A percentile compares a stretch with the other conserved stretches of the same genome.
These are phyloP conservation scores for Mormyrus lacerda DNA, from an alignment of 2,113 vertebrate genomes.

Conservation along the genomic window DNA sequence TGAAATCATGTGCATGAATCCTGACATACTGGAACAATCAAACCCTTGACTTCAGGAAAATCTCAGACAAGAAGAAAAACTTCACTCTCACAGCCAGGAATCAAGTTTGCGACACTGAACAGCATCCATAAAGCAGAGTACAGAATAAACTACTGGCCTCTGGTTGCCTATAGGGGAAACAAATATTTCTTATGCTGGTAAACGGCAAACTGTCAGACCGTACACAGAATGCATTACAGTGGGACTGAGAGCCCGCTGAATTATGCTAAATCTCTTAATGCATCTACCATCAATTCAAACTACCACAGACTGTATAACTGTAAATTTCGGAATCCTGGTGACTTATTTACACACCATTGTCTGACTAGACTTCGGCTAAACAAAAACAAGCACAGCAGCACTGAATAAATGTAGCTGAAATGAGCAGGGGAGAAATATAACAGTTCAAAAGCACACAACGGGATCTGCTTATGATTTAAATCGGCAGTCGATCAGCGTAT, in stretches of 20 bases:
- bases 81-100: neutral
- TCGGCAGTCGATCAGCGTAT: neutral
- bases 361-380: neutral
- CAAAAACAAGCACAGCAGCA: neutral
- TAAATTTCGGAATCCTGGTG: neutral
- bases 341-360: neutral
- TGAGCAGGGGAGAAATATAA: neutral
- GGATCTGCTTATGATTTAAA: neutral
- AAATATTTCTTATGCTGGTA: neutral
- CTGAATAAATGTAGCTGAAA: neutral
- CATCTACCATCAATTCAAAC: neutral
- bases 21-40: neutral
- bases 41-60: neutral
- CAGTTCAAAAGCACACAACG: neutral
- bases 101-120: neutral
- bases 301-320: neutral
- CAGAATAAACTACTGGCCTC: neutral
- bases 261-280: neutral
- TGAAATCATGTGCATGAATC: neutral
- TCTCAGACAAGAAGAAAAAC: neutral
- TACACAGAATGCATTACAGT: neutral
- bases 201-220: neutral
- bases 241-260: neutral
- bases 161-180: neutral
- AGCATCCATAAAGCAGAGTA: neutral